Conservation (phyloP, 2,113 vertebrate genomes). For the Phaethornis superciliosus region DNA sequence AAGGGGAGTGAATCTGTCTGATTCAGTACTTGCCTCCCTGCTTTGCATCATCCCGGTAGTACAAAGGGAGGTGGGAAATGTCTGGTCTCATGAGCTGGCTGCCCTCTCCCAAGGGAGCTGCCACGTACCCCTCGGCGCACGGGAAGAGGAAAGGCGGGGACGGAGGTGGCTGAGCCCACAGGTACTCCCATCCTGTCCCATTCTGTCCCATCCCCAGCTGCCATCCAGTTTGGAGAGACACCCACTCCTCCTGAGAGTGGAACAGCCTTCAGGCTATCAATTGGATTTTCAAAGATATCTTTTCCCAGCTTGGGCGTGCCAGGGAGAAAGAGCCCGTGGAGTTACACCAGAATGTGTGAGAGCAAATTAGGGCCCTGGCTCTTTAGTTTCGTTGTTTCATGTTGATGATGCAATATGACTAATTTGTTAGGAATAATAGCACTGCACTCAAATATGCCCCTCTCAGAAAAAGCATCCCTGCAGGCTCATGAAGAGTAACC, state of each 20-base stretch:
- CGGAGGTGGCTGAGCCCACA: not conserved
- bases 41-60: not conserved
- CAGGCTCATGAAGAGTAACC: not conserved
- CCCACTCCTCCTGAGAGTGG: not conserved
- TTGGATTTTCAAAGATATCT: not conserved
- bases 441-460: not conserved
- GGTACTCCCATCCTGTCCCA: not conserved
- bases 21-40: not conserved
- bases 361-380: not conserved
- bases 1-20: not conserved
- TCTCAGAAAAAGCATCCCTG: not conserved
- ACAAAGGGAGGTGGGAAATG: not conserved
- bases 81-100: not conserved
- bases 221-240: not conserved
- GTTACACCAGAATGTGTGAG: not conserved
- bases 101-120: not conserved
- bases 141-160: not conserved
- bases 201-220: not conserved
- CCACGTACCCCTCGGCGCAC: fast-evolving
- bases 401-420: slow-evolving; percentile 33
- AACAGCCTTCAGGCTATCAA: not conserved
- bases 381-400: not conserved
- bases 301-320: not conserved
- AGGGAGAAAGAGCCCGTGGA: not conserved
- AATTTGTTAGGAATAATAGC: slow-evolving; percentile 3